Percentiles rank a stretch among this genome's conserved stretches.
phyloP scores from a whole-genome alignment of 2,888 invertebrate genomes.

The Petrolisthes cinctipes region DNA sequence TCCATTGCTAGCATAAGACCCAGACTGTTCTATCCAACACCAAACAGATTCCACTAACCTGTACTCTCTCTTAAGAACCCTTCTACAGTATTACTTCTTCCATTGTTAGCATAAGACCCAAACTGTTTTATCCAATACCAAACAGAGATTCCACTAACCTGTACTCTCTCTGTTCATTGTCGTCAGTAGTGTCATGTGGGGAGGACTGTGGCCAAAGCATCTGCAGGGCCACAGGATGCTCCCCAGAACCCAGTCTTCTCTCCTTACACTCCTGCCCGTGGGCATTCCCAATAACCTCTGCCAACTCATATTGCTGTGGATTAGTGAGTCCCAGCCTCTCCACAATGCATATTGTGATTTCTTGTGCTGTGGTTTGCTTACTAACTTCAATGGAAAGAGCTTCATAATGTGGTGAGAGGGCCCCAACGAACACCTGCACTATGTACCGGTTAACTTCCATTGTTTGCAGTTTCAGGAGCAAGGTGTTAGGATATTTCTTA shows the following conservation, averaged over 20 bases:
- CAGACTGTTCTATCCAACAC: too few species aligned
- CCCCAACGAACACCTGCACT: slow-evolving; percentile 89
- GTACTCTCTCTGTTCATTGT: slow-evolving; percentile 64
- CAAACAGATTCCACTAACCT: slow-evolving; percentile 13
- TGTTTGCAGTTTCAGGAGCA: slow-evolving; percentile 3
- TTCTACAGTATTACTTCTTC: too few species aligned
- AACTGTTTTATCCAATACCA: too few species aligned
- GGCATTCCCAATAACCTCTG: slow-evolving; percentile 88
- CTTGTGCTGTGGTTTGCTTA: slow-evolving; percentile 91
- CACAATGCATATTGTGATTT: slow-evolving; percentile 90
- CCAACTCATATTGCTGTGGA: slow-evolving; percentile 82
- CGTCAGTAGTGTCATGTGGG: slow-evolving; percentile 38
- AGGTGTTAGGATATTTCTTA: neutral
- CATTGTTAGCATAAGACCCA: too few species aligned
- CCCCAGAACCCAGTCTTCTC: slow-evolving; percentile 82
- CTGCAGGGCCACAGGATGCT: slow-evolving; percentile 73
- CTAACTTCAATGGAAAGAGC: slow-evolving; percentile 91
- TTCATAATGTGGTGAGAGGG: slow-evolving; percentile 88
- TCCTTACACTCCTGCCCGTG: slow-evolving; percentile 93
- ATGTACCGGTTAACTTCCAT: slow-evolving; percentile 74
- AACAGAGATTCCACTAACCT: slow-evolving; percentile 47
- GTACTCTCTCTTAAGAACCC: slow-evolving; percentile 65
- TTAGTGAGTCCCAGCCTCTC: slow-evolving; percentile 78
- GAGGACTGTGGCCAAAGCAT: slow-evolving; percentile 71
- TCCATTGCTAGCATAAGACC: too few species aligned